A percentile compares a stretch with the other conserved stretches of the same genome.
Evolutionary conservation across 2,113 vertebrate species (phyloP).

Genomic region (Etheostoma spectabile): DNA sequence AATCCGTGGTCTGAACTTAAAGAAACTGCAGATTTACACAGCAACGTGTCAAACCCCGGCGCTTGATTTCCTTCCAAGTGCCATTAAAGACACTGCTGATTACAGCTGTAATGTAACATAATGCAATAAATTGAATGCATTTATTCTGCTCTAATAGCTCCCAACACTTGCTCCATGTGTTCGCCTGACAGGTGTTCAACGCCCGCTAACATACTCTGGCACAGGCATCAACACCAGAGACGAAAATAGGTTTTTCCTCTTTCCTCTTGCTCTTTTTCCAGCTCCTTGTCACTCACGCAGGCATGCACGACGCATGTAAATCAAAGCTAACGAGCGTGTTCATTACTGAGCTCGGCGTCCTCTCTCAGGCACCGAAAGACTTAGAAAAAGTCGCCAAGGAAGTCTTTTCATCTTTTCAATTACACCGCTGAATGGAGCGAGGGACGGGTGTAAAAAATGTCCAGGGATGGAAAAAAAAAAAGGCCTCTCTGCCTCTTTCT

Average conservation of each 20-base stretch:
- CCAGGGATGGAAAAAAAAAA: not conserved
- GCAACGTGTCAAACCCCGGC: not conserved
- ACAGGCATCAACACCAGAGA: constrained; percentile 6
- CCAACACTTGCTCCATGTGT: not conserved
- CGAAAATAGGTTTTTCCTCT: not conserved
- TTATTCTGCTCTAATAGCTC: constrained; percentile 7
- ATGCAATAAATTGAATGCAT: not conserved
- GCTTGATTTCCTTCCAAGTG: not conserved
- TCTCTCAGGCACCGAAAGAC: constrained; percentile 34
- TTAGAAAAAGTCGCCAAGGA: constrained; percentile 8
- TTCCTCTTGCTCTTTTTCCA: not conserved
- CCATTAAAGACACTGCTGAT: not conserved
- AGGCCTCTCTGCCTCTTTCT: not conserved
- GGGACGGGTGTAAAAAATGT: not conserved
- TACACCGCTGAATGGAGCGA: constrained; percentile 27
- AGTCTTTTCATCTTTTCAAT: constrained; percentile 57
- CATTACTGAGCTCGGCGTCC: constrained; percentile 31
- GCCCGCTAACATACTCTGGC: constrained; percentile 13
- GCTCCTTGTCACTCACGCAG: not conserved
- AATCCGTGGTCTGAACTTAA: no score
- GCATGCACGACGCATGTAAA: not conserved
- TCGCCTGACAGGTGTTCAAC: constrained; percentile 6
- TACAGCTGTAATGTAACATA: not conserved
- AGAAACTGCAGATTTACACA: no score
- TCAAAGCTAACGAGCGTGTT: constrained; percentile 36